Conservation (phyloP, 1,140 invertebrate genomes). For the Rhyacophila brunnea region DNA sequence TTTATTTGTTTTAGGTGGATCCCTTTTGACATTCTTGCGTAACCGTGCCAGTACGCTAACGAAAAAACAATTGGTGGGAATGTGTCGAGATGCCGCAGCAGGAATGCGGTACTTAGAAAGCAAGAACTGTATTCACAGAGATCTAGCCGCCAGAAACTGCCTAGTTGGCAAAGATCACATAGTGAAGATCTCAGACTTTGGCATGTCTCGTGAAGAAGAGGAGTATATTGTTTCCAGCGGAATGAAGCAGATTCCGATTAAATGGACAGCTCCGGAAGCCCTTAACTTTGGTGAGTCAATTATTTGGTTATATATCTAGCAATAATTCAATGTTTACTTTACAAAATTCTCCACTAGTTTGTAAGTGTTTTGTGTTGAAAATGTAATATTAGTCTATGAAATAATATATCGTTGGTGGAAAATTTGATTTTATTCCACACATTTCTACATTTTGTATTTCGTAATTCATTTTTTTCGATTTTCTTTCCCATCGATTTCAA, state of each 20-base stretch:
- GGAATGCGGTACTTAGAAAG: conserved; percentile 95
- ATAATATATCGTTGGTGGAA: too few species aligned
- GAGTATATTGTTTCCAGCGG: conserved; percentile 96
- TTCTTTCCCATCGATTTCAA: too few species aligned
- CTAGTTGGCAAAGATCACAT: conserved; percentile 82
- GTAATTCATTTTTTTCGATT: too few species aligned
- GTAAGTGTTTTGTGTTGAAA: too few species aligned
- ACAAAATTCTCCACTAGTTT: too few species aligned
- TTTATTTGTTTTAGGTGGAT: conserved; percentile 71
- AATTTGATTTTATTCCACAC: too few species aligned
- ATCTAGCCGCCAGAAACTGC: conserved; percentile 94
- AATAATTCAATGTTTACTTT: too few species aligned
- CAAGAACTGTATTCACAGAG: conserved; percentile 95
- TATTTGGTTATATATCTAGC: too few species aligned
- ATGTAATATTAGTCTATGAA: too few species aligned
- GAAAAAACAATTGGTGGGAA: conserved; percentile 75
- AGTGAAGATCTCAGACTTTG: conserved; percentile 97
- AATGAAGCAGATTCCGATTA: conserved; percentile 98
- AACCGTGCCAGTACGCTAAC: conserved; percentile 70
- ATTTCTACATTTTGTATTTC: too few species aligned
- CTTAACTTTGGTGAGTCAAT: conserved; percentile 81
- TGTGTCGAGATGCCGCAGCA: conserved; percentile 91
- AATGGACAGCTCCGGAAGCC: conserved; percentile 96
- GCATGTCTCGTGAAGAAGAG: conserved; percentile 96
- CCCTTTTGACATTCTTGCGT: conserved; percentile 82